phyloP scores from a whole-genome alignment of 2,888 invertebrate species.

The Leptothorax acervorum region DNA sequence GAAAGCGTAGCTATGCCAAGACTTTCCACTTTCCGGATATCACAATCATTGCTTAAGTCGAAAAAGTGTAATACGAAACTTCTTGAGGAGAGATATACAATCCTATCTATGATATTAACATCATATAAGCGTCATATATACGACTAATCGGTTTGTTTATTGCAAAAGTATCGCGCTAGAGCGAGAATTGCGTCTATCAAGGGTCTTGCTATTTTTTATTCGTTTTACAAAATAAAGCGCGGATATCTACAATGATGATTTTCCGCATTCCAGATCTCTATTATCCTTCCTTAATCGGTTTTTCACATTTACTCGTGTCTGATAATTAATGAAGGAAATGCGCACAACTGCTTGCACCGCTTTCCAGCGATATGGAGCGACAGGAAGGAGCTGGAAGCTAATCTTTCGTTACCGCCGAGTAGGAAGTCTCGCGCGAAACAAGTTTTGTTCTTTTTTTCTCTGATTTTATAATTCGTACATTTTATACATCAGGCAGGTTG shows the following conservation, averaged over 20 bases:
- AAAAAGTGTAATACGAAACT: background rate
- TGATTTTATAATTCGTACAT: constrained; percentile 11
- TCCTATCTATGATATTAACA: background rate
- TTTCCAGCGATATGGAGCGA: constrained; percentile 65
- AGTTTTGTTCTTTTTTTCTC: constrained; percentile 27
- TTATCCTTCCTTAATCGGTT: constrained; percentile 29
- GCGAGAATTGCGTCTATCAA: background rate
- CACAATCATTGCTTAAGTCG: constrained; percentile 3
- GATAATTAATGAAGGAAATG: constrained; percentile 52
- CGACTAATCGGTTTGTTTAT: background rate
- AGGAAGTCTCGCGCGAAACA: constrained; percentile 70
- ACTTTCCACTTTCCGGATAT: constrained; percentile 44
- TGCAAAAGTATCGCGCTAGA: background rate
- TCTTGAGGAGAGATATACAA: background rate
- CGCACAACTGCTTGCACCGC: constrained; percentile 35
- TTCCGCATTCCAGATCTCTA: constrained; percentile 39
- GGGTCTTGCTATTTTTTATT: background rate
- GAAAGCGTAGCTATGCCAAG: constrained; percentile 25
- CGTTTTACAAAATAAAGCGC: constrained; percentile 4
- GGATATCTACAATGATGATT: background rate
- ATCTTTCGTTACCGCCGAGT: constrained; percentile 70
- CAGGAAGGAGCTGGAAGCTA: constrained; percentile 75
- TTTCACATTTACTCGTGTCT: background rate
- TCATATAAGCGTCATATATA: background rate
- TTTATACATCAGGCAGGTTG: constrained; percentile 1